Base-by-base conservation (phyloP, 2,113 vertebrate species). In the Oxygymnocypris stewartii region DNA sequence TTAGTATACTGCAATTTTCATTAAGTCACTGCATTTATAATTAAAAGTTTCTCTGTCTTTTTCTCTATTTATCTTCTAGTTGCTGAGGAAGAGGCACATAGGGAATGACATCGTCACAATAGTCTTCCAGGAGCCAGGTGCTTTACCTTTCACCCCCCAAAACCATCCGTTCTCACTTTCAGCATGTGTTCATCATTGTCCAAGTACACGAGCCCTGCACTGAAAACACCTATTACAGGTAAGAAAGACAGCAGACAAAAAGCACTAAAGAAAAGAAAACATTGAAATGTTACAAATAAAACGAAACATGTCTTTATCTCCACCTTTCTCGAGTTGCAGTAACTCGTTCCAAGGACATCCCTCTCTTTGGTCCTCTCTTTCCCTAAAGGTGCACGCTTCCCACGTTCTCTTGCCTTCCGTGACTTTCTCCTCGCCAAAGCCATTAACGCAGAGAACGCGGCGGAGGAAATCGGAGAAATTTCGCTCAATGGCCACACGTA, bases 41-140 rank as follows among this genome's bases (percentile, higher is more conserved):
- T 59, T n/a, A 59, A 57, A 18, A 61, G 13, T 23, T 37, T 82
- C 47, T 28, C 18, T 31, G 44, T 84, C 18, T 57, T 31, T 82
- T 18, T 79, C 69, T 47, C 8, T 88, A 75, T 82, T 1, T 88
- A 37, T 87, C 11, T 13, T 23, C 6, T 91, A 98, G 97, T 90
- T 98, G 85, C 93, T 98, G 88, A 93, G 97, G 88, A 98, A 98
- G 79, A 95, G 97, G 59, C 97, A 98, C 91, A 97, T 98, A 2
- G 97, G 97, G 84, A 98, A 98, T 20, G 96, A 98, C 92, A 98
- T 98, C 0, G 96, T 98, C 89, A 98, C 97, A 9, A 96, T 98
- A 88, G 95, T 98, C 91, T 98, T 98, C 94, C 97, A 98, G 93
- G 97, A 98, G 85, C 96, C 96, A 0, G 96, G 96, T 20, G 96